phyloP scores from a whole-genome alignment of 2,113 vertebrate species.

The Eira barbara region DNA sequence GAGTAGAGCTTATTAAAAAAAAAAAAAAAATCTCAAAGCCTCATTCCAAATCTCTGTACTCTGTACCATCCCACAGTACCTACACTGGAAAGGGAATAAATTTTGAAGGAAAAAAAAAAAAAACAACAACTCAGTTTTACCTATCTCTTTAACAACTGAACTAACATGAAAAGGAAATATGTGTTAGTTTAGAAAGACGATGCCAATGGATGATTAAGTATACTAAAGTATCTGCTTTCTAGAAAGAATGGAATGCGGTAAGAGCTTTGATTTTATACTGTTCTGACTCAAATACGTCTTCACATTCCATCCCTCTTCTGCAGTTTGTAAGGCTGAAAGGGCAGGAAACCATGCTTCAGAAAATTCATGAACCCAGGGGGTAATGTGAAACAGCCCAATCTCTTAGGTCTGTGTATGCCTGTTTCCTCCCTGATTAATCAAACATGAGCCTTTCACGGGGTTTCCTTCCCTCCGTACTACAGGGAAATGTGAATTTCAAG shows the following conservation, averaged over 20 bases:
- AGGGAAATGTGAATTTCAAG: neutral
- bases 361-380: neutral
- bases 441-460: neutral
- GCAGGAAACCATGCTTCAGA: neutral
- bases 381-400: neutral
- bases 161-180: conserved; percentile 51
- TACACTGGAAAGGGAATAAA: neutral
- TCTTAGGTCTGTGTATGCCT: neutral
- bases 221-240: conserved; percentile 38
- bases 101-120: neutral
- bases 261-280: conserved; percentile 6
- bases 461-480: neutral
- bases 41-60: neutral
- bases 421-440: neutral
- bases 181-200: conserved; percentile 48
- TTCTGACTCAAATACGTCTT: conserved; percentile 16
- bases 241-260: conserved; percentile 31
- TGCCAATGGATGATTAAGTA: neutral
- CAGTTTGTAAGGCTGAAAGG: neutral
- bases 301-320: neutral
- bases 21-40: neutral
- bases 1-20: neutral
- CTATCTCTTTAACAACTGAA: conserved; percentile 58
- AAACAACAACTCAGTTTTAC: conserved; percentile 1
- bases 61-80: neutral